Percentiles rank a stretch among this genome's conserved stretches.
phyloP scores from a whole-genome alignment of 64 coral and sea anemone genomes.

The Pocillopora verrucosa region DNA sequence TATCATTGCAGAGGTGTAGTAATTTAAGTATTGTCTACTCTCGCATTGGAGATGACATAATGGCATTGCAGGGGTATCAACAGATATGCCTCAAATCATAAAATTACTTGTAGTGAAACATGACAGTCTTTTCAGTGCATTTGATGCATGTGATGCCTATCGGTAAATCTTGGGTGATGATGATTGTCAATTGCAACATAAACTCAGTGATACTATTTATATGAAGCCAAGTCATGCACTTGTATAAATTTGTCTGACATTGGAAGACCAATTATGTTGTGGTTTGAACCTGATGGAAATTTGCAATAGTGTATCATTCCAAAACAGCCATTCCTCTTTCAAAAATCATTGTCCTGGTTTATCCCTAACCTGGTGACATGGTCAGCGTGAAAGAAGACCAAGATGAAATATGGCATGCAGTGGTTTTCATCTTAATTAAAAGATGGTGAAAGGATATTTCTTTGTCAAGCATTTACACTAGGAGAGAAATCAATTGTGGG shows the following conservation, averaged over 20 bases:
- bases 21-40: too few relatives aligned
- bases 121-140: background rate
- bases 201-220: constrained; percentile 35
- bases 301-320: constrained; percentile 14
- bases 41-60: constrained; percentile 15
- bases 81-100: constrained; percentile 20
- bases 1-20: too few relatives aligned
- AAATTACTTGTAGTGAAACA: constrained; percentile 2
- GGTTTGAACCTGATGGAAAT: constrained; percentile 24
- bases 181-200: constrained; percentile 3
- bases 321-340: background rate
- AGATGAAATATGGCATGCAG: constrained; percentile 36
- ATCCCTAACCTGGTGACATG: constrained; percentile 13
- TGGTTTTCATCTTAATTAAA: background rate
- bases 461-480: constrained; percentile 16
- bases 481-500: constrained; percentile 8
- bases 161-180: constrained; percentile 9
- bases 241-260: constrained; percentile 1
- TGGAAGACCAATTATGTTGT: constrained; percentile 25
- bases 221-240: constrained; percentile 8
- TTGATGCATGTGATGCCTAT: background rate
- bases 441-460: constrained; percentile 12
- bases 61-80: constrained; percentile 3
- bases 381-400: constrained; percentile 15
- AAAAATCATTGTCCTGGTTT: background rate